Conservation (phyloP, 2,888 invertebrate species). For the Metellina segmentata region DNA sequence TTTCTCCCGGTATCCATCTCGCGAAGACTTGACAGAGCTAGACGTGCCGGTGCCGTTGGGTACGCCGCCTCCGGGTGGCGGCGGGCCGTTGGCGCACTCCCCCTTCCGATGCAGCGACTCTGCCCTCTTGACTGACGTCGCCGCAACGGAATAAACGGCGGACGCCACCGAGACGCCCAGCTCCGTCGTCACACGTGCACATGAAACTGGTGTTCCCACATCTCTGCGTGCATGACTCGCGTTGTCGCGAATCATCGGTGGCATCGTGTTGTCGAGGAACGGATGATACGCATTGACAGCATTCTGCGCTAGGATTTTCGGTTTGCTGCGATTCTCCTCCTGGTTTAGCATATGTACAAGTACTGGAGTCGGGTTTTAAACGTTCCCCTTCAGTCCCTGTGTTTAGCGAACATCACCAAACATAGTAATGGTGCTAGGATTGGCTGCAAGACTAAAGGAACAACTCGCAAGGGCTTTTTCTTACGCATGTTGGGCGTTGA, state of each 20-base stretch:
- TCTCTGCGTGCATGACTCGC: slow-evolving; percentile 72
- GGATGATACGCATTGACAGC: slow-evolving; percentile 33
- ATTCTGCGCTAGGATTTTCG: slow-evolving; percentile 64
- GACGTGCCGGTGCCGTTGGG: slow-evolving; percentile 58
- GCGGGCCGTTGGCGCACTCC: slow-evolving; percentile 51
- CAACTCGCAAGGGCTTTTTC: slow-evolving; percentile 70
- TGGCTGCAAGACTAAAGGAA: slow-evolving; percentile 59
- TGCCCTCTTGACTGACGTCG: slow-evolving; percentile 64
- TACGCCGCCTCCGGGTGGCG: slow-evolving; percentile 27
- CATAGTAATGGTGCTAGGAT: slow-evolving; percentile 37
- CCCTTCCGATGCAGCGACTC: slow-evolving; percentile 71
- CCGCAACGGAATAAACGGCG: slow-evolving; percentile 56
- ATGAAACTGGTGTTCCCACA: slow-evolving; percentile 74
- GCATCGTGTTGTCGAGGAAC: slow-evolving; percentile 48
- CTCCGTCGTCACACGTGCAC: slow-evolving; percentile 73
- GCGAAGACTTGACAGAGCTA: slow-evolving; percentile 75
- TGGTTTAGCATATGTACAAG: slow-evolving; percentile 75
- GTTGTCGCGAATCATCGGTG: slow-evolving; percentile 75
- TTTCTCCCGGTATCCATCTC: slow-evolving; percentile 88
- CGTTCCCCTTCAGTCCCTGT: slow-evolving; percentile 61
- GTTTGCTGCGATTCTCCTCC: slow-evolving; percentile 66
- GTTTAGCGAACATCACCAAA: slow-evolving; percentile 58
- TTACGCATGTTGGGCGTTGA: slow-evolving; percentile 71
- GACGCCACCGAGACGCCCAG: slow-evolving; percentile 73
- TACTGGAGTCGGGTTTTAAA: slow-evolving; percentile 11